Base-by-base conservation (phyloP, 2,888 invertebrate genomes). In the Chouioia cunea region DNA sequence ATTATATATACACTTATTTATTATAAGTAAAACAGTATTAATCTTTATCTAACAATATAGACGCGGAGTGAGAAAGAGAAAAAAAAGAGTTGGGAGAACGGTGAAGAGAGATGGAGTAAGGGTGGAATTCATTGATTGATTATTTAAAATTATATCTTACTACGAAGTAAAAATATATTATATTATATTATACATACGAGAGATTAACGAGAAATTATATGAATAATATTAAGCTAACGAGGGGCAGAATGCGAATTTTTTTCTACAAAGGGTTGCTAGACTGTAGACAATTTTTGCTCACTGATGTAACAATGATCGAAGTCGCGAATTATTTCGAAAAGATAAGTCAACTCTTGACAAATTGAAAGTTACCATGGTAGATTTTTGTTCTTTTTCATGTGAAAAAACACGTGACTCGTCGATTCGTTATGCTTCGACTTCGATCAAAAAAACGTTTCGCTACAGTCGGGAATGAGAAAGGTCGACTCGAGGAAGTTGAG, bases 1-100 rank as follows among this genome's bases (percentile, higher is more conserved):
- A 69, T 68, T 65, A 68, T 66, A 71, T 75, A 75, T 75, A 76
- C 74, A 77, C 75, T 69, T 78, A 79, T 79, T 81, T 80, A 81
- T 81, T 79, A 75, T 79, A 77, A 81, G 79, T 78, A 76, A 77
- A 78, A 78, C 82, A 81, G 81, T 82, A 82, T 82, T 83, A 82
- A 79, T 79, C 79, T 74, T 77, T 78, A 78, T 76, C 36, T 77
- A 76, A 78, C 71, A 73, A 72, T 76, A 77, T 76, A 71, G 72
- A 36, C 36, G 36, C 36, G 36, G 36, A 36, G 36, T 3, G 36
- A 36, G 36, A 27, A 27, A 36, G 36, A 12, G 4, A 20, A 48
- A 18, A 56, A 16, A 44, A 16, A 43, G 10, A 36, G 36, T 36
- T 36, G 1, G 36, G 1, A 6, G 18, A 36, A 53, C 12, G 54